These are phyloP conservation scores for Schlechtendalia chinensis DNA, from an alignment of 1,140 invertebrate species.

Conservation along the genomic window DNA sequence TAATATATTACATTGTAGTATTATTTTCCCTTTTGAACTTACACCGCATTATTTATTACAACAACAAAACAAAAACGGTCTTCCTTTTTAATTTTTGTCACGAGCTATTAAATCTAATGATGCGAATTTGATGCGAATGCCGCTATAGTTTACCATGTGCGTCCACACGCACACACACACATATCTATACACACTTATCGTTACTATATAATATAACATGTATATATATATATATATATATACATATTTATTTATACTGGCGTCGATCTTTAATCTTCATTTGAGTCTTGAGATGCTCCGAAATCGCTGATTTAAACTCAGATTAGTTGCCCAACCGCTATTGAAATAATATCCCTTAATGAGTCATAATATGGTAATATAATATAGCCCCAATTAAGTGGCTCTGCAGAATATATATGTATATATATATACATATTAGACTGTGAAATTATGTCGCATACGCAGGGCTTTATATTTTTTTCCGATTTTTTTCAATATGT, in stretches of 20 bases:
- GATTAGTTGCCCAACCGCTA: not conserved
- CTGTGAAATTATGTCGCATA: too few species aligned
- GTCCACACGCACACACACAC: too few species aligned
- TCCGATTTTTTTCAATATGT: too few species aligned
- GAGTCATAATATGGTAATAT: conserved; percentile 12
- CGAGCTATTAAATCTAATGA: conserved; percentile 25
- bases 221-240: too few species aligned
- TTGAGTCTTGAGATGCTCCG: not conserved
- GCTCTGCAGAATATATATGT: not conserved
- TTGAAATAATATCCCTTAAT: conserved; percentile 40
- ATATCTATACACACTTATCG: not conserved
- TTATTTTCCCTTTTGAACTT: not conserved
- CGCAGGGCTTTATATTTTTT: too few species aligned
- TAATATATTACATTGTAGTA: not conserved
- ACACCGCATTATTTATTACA: not conserved
- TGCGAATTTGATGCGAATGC: not conserved
- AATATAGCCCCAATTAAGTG: conserved; percentile 8
- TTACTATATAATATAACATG: not conserved
- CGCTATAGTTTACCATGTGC: not conserved
- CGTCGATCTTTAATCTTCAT: conserved; percentile 33
- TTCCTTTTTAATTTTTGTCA: not conserved
- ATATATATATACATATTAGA: not conserved
- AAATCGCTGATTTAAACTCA: conserved; percentile 25
- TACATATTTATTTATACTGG: not conserved
- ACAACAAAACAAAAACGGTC: not conserved